Conservation (phyloP, 2,113 vertebrate genomes). For the Scomber colias region DNA sequence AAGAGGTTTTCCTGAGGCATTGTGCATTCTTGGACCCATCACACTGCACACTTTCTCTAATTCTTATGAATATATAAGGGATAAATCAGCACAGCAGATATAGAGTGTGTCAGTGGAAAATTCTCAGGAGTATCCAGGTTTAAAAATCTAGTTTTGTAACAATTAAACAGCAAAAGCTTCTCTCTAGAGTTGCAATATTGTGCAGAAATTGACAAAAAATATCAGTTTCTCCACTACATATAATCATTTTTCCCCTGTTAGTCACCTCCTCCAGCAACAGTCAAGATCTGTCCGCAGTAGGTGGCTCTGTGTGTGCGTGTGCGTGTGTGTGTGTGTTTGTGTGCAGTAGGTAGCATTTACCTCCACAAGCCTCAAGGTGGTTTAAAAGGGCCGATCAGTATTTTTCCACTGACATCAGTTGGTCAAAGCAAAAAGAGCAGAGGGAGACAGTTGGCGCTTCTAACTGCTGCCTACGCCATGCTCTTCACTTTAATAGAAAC, state of each 20-base stretch:
- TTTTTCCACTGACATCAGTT: conserved; percentile 28
- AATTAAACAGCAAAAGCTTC: background rate
- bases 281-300: background rate
- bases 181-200: background rate
- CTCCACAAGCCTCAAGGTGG: conserved; percentile 8
- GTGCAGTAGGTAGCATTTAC: background rate
- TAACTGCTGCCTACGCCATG: conserved; percentile 40
- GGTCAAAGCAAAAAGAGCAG: conserved; percentile 43
- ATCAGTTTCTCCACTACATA: accelerated
- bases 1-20: background rate
- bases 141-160: background rate
- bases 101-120: background rate
- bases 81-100: background rate
- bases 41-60: background rate
- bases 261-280: background rate
- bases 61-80: background rate
- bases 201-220: conserved; percentile 2
- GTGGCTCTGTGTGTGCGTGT: background rate
- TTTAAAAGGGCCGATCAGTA: conserved; percentile 6
- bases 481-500: conserved; percentile 36
- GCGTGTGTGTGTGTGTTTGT: background rate
- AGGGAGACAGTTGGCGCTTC: conserved; percentile 9
- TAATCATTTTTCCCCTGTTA: background rate
- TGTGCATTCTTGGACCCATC: no score
- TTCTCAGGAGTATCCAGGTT: background rate